Percentiles rank a stretch among this genome's conserved stretches.
Conservation (phyloP, 2,888 invertebrate species). For the Athrips mouffetella region DNA sequence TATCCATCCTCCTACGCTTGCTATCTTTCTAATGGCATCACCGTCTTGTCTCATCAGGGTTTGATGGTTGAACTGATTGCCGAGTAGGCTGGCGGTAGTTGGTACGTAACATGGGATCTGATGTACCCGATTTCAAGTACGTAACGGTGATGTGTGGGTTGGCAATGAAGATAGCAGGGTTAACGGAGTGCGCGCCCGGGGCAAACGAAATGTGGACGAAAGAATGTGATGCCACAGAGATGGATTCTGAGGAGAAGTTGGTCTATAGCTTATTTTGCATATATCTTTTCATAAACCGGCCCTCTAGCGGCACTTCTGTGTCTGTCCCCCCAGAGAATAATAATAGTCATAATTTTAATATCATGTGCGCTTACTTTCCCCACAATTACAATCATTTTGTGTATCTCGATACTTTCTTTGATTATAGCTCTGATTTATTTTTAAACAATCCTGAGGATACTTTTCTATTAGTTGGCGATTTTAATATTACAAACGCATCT, state of each 20-base stretch:
- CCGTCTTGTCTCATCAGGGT: conserved; percentile 16
- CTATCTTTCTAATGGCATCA: conserved; percentile 9
- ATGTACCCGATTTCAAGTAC: conserved; percentile 39
- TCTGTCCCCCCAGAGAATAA: too few species aligned
- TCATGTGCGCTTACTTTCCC: too few species aligned
- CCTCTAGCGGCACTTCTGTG: background rate
- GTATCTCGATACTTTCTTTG: too few species aligned
- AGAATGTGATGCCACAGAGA: conserved; percentile 3
- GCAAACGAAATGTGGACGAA: conserved; percentile 44
- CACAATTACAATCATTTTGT: too few species aligned
- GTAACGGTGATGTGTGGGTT: conserved; percentile 50
- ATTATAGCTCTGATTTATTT: too few species aligned
- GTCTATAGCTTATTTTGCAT: background rate
- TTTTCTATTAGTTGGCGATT: too few species aligned
- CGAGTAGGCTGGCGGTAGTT: conserved; percentile 24
- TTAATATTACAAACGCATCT: too few species aligned
- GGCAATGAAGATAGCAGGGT: conserved; percentile 59
- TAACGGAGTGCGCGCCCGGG: conserved; percentile 50
- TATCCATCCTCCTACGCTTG: conserved; percentile 4
- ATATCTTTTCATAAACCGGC: background rate
- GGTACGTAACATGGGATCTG: conserved; percentile 15
- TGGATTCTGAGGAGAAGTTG: background rate
- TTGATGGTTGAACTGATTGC: conserved; percentile 3
- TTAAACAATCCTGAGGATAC: too few species aligned
- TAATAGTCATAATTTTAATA: too few species aligned